Evolutionary conservation across 2,888 invertebrate species (phyloP).

Genomic region (Pristionchus entomophagus): DNA sequence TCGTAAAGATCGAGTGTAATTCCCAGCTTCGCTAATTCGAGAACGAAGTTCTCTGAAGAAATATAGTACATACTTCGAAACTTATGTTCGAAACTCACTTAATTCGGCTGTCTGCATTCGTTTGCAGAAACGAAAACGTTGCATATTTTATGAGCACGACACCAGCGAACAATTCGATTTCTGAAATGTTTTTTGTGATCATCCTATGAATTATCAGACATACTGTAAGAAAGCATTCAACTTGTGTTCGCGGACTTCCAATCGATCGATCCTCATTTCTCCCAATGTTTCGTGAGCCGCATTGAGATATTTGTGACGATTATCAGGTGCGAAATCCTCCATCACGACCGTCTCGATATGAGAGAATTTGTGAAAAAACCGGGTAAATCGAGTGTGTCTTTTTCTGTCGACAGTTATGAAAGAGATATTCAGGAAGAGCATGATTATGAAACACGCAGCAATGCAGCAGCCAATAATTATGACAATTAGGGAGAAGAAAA

Average conservation of each 20-base stretch:
- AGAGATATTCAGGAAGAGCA: neutral
- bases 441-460: neutral
- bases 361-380: neutral
- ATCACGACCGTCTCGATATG: neutral
- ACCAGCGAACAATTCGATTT: neutral
- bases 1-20: neutral
- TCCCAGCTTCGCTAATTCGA: neutral
- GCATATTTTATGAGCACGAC: neutral
- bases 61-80: neutral
- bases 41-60: neutral
- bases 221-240: neutral
- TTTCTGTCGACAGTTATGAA: neutral
- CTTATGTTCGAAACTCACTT: neutral
- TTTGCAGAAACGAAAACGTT: neutral
- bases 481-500: neutral
- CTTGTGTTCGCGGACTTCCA: neutral
- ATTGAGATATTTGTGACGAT: neutral
- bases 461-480: neutral
- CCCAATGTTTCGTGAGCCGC: neutral
- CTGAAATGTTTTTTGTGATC: neutral
- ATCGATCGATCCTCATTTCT: neutral
- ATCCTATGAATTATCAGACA: too few species aligned
- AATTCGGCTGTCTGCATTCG: neutral
- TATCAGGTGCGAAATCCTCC: neutral
- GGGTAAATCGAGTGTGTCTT: neutral